Evolutionary conservation across 1,140 invertebrate genomes (phyloP), one percentile per base, ranked within the genome.

Genomic region (Penaeus indicus): DNA sequence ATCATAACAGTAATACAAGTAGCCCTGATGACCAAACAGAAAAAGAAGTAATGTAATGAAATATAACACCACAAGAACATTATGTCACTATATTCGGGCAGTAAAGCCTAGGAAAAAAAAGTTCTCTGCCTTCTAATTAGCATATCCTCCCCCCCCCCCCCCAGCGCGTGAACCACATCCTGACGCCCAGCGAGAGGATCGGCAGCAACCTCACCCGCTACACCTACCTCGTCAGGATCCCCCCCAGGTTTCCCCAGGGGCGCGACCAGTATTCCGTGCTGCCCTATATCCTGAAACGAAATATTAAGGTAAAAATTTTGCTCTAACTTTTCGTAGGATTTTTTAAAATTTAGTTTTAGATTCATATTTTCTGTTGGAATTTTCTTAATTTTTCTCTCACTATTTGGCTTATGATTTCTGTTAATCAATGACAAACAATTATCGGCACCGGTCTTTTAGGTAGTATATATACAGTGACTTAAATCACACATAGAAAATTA

Each of bases 171-270:
- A 88, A 63, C 61, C 61, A 79, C 25, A 60, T 88, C 19, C 22
- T 88, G 81, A 88, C 86, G 22, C 86, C 86, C 21, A 84, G 86
- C 60, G 86, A 88, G 75, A 83, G 86, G 27, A 88, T 88, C 22
- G 86, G 86, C 69, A 84, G 86, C 61, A 83, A 88, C 61, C 27
- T 88, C 3, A 88, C 86, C 32, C 81, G 81, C 32, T 54, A 77
- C 32, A 75, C 47, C 62, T 88, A 88, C 81, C 61, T 88, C 21
- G 81, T 88, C 16, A 83, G 86, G 61, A 88, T 88, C 18, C 86
- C 86, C 22, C 86, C 86, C 1, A 75, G 86, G 8, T 88, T 88
- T 54, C 86, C 86, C 42, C 80, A 61, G 13, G 86, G 86, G 64
- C 86, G 86, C 22, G 81, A 84, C 21, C 47, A 72, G 27, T 88